Base-by-base conservation (phyloP, 1,140 invertebrate genomes). In the Trichonephila clavipes region DNA sequence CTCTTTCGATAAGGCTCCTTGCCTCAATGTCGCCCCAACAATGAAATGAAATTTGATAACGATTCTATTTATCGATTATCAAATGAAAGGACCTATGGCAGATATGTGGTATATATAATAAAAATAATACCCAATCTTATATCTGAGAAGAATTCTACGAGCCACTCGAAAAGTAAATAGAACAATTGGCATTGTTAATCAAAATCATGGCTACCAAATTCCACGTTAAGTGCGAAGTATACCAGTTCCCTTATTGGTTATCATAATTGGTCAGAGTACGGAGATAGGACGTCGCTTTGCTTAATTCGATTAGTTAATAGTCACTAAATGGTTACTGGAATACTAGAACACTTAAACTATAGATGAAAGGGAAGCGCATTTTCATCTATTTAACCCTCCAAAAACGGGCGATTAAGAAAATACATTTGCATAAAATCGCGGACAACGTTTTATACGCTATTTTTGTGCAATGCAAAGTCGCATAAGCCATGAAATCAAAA, bases 111-210 rank as follows among this genome's bases (percentile, higher is more conserved):
- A 59, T 58, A 58, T 59, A 85, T 64, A 64, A 88, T 88, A 66
- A 88, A 40, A 88, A 85, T 85, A 88, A 64, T 51, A 51, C 66
- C 64, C 64, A 89, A 72, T 89, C 88, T 89, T 89, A 72, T 40
- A 72, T 89, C 72, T 89, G 64, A 24, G 64, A 89, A 44, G 72
- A 58, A 89, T 72, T 89, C 51, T 44, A 89, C 51, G 18, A 44
- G 21, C 34, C 88, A 89, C 88, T 89, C 66, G 66, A 89, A 89
- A 28, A n/a, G 16, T 19, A 58, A 58, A 87, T 87, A 34, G 88
- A 89, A 89, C 88, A 89, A 89, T 89, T 44, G 88, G 64, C 14
- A 89, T 89, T 89, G 88, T 89, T 89, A 89, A 89, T 89, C 88
- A 24, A 34, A 62, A 86, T 59, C 59, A 58, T 58, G 28, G 88